Conservation (phyloP, 2,888 invertebrate species). For the Zhengitettix transpicula region DNA sequence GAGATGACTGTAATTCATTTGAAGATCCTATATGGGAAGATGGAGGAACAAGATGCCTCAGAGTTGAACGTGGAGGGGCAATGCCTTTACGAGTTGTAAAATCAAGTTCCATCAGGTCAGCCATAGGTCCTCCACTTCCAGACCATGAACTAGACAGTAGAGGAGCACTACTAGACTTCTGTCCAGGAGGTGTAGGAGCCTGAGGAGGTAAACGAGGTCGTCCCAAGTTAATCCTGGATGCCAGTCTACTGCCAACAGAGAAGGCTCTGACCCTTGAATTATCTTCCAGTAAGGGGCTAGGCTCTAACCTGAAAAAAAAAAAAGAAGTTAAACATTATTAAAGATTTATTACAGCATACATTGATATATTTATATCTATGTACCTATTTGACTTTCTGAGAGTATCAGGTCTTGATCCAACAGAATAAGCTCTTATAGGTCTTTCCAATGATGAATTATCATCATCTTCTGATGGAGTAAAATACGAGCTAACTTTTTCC, state of each 20-base stretch:
- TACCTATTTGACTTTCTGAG: slow-evolving; percentile 21
- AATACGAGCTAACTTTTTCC: slow-evolving; percentile 63
- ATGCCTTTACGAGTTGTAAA: slow-evolving; percentile 28
- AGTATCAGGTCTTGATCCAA: slow-evolving; percentile 59
- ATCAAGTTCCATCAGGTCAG: slow-evolving; percentile 72
- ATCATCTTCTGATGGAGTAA: slow-evolving; percentile 44
- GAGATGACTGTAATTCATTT: neutral
- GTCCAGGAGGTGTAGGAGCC: slow-evolving; percentile 17
- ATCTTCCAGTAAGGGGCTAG: neutral
- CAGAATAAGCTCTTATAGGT: slow-evolving; percentile 63
- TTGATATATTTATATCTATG: neutral
- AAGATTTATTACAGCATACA: slow-evolving; percentile 1
- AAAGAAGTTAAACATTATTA: slow-evolving; percentile 6
- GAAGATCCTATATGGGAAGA: too few relatives aligned
- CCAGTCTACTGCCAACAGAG: slow-evolving; percentile 49
- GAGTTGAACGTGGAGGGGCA: slow-evolving; percentile 3
- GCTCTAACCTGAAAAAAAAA: slow-evolving; percentile 14
- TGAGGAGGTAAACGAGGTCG: slow-evolving; percentile 9
- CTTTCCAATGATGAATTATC: slow-evolving; percentile 32
- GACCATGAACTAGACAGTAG: slow-evolving; percentile 35
- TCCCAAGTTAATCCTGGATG: slow-evolving; percentile 9
- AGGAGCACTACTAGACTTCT: slow-evolving; percentile 41
- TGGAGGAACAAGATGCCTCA: neutral
- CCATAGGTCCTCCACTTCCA: slow-evolving; percentile 30
- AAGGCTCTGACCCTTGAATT: slow-evolving; percentile 50